These are phyloP conservation scores for Aegotheles bennettii DNA, from an alignment of 2,113 vertebrate genomes.

Conservation along the genomic window DNA sequence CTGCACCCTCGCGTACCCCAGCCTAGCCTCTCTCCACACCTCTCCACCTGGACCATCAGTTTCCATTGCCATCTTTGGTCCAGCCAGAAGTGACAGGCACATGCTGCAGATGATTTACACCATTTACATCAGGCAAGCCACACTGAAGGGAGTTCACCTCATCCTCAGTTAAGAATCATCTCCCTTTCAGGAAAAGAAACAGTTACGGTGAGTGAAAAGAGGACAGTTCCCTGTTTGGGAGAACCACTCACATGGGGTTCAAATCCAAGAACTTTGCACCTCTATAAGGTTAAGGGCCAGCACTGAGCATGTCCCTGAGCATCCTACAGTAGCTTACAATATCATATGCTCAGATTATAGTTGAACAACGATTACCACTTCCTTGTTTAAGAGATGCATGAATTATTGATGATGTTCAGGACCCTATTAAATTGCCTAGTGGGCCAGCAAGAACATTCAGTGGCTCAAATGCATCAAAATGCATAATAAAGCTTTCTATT, in stretches of 20 bases:
- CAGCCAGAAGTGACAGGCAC: neutral
- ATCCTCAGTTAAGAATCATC: neutral
- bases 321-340: neutral
- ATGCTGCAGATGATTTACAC: neutral
- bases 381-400: neutral
- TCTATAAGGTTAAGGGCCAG: neutral
- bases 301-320: neutral
- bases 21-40: neutral
- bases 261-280: neutral
- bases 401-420: constrained; percentile 53
- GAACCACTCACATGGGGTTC: neutral
- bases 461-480: constrained; percentile 40
- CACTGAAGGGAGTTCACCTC: neutral
- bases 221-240: neutral
- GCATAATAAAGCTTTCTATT: constrained; percentile 56
- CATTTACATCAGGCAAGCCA: neutral
- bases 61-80: neutral
- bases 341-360: neutral
- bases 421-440: constrained; percentile 51
- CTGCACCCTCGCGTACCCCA: neutral
- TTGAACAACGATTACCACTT: neutral
- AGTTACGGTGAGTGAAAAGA: neutral
- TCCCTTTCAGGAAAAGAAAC: neutral
- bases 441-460: constrained; percentile 46
- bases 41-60: neutral